Conservation (phyloP, 2,888 invertebrate species). For the Dione vanillae region DNA sequence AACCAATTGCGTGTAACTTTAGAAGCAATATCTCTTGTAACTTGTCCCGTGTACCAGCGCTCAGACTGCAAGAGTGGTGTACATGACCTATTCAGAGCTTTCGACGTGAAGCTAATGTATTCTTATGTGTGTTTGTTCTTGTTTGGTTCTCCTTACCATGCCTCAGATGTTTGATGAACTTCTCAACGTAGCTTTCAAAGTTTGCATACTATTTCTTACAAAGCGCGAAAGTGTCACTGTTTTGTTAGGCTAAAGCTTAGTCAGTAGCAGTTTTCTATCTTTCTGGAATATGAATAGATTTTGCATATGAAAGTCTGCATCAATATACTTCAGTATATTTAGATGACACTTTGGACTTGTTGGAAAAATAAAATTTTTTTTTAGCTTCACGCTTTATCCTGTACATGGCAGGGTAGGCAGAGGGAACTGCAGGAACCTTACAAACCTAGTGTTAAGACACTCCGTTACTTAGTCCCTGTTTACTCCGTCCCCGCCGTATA, state of each 20-base stretch:
- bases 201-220: constrained; percentile 15
- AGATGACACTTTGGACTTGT: no score
- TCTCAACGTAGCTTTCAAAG: constrained; percentile 22
- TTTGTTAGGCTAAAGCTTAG: constrained; percentile 9
- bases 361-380: no score
- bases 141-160: constrained; percentile 46
- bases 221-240: background rate
- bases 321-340: no score
- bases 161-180: constrained; percentile 41
- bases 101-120: constrained; percentile 62
- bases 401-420: no score
- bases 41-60: constrained; percentile 44
- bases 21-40: constrained; percentile 17
- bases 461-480: no score
- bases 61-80: constrained; percentile 59
- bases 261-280: background rate
- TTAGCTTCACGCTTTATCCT: no score
- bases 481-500: no score
- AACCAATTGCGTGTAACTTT: background rate
- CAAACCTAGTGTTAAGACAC: no score
- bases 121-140: constrained; percentile 57
- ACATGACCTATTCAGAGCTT: constrained; percentile 65
- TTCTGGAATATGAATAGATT: background rate
- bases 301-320: background rate
- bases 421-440: no score